phyloP scores from a whole-genome alignment of 2,888 invertebrate species.

The Cryptosula pallasiana region DNA sequence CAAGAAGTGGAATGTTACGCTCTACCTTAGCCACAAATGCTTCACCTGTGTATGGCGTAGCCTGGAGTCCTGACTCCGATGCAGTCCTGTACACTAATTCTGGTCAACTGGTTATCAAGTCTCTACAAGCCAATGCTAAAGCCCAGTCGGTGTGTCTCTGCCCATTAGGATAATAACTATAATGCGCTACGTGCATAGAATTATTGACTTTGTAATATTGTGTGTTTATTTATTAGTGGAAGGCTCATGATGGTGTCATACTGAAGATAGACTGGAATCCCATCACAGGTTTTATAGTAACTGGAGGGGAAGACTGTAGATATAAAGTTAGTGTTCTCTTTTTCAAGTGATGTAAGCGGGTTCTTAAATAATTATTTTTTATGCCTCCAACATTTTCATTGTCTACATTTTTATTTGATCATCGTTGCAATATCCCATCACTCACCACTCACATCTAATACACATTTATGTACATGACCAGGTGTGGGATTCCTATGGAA shows the following conservation, averaged over 20 bases:
- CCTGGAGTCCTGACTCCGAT: slow-evolving; percentile 65
- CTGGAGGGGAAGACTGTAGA: slow-evolving; percentile 69
- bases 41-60: slow-evolving; percentile 73
- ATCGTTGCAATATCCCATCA: no score
- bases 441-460: no score
- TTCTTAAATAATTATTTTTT: no score
- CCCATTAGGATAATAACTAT: not conserved
- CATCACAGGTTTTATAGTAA: slow-evolving; percentile 59
- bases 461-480: no score
- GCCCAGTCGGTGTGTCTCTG: slow-evolving; percentile 55
- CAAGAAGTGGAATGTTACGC: slow-evolving; percentile 80
- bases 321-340: slow-evolving; percentile 71
- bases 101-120: slow-evolving; percentile 60
- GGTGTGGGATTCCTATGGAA: slow-evolving; percentile 88
- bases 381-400: no score
- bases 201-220: slow-evolving; percentile 27
- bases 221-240: slow-evolving; percentile 65
- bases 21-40: slow-evolving; percentile 81
- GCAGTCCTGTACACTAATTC: slow-evolving; percentile 60
- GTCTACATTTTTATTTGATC: no score
- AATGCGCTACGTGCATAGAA: not conserved
- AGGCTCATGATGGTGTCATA: slow-evolving; percentile 89
- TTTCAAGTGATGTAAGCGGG: no score
- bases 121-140: slow-evolving; percentile 59
- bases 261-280: slow-evolving; percentile 64